A percentile compares a stretch with the other conserved stretches of the same genome.
Conservation (phyloP, 2,888 invertebrate genomes). For the Anoplius nigerrimus region DNA sequence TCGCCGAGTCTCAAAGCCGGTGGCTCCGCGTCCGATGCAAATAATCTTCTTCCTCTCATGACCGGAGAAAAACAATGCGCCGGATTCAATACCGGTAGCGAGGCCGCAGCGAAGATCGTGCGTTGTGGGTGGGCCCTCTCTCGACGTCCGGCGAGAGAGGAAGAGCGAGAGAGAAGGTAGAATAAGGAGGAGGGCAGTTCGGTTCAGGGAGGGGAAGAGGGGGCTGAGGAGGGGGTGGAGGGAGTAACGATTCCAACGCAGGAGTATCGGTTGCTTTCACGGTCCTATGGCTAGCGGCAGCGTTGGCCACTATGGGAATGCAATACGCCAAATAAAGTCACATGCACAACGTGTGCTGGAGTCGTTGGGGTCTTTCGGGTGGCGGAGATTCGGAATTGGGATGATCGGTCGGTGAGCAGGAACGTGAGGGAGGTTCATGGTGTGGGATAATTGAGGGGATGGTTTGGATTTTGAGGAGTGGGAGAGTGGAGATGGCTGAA, state of each 20-base stretch:
- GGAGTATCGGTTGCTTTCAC: conserved; percentile 57
- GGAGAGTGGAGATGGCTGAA: no score
- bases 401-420: no score
- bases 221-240: conserved; percentile 34
- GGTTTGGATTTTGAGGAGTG: no score
- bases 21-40: conserved; percentile 64
- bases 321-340: conserved; percentile 66
- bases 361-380: not conserved
- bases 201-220: not conserved
- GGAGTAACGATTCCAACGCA: conserved; percentile 48
- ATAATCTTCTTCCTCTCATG: conserved; percentile 71
- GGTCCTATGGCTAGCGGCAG: conserved; percentile 58
- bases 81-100: conserved; percentile 75
- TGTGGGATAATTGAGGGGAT: no score
- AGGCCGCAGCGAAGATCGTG: conserved; percentile 69
- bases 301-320: conserved; percentile 68
- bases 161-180: conserved; percentile 44
- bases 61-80: conserved; percentile 73
- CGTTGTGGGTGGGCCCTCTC: conserved; percentile 74
- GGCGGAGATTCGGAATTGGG: no score
- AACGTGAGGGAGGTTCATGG: no score
- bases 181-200: conserved; percentile 37
- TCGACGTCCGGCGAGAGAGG: conserved; percentile 32
- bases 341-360: conserved; percentile 57
- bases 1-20: conserved; percentile 35